Conservation (phyloP, 2,797 vertebrate species). For the Pelodytes ibericus region DNA sequence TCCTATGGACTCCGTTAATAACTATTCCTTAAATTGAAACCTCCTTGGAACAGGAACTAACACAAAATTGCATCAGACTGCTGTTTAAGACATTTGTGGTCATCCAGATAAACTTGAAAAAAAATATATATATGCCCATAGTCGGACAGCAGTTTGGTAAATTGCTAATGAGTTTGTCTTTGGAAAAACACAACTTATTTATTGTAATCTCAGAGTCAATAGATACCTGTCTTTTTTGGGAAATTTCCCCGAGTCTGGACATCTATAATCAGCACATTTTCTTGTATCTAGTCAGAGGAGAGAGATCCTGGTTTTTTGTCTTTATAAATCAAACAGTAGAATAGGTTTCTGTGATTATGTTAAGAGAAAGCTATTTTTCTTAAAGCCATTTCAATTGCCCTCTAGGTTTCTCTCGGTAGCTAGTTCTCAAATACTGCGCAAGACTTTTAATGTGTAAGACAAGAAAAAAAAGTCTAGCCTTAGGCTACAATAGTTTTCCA, state of each 20-base stretch:
- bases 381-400: slow-evolving; percentile 58
- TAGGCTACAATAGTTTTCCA: slow-evolving; percentile 47
- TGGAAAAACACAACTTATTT: slow-evolving; percentile 28
- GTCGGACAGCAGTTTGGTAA: slow-evolving; percentile 43
- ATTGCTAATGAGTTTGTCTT: slow-evolving; percentile 50
- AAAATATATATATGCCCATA: slow-evolving; percentile 38
- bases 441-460: slow-evolving; percentile 56
- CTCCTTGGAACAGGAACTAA: too few relatives aligned
- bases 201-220: slow-evolving; percentile 20
- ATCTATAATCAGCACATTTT: slow-evolving; percentile 42
- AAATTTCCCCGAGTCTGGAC: slow-evolving; percentile 13
- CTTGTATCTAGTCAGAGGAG: slow-evolving; percentile 34
- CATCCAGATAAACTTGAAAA: slow-evolving; percentile 38
- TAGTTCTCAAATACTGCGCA: slow-evolving; percentile 56
- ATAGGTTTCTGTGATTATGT: slow-evolving; percentile 56
- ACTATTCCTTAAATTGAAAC: too few relatives aligned
- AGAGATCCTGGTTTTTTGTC: slow-evolving; percentile 46
- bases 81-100: slow-evolving; percentile 22
- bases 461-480: slow-evolving; percentile 56
- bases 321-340: slow-evolving; percentile 63
- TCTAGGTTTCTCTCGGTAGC: slow-evolving; percentile 59
- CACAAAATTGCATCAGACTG: too few relatives aligned
- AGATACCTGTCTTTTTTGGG: neutral
- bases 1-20: too few relatives aligned
- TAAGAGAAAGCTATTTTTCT: slow-evolving; percentile 62